Percentiles rank a stretch among this genome's conserved stretches.
These are phyloP conservation scores for Rhegmatorhina hoffmannsi DNA, from an alignment of 2,113 vertebrate species.

Conservation along the genomic window DNA sequence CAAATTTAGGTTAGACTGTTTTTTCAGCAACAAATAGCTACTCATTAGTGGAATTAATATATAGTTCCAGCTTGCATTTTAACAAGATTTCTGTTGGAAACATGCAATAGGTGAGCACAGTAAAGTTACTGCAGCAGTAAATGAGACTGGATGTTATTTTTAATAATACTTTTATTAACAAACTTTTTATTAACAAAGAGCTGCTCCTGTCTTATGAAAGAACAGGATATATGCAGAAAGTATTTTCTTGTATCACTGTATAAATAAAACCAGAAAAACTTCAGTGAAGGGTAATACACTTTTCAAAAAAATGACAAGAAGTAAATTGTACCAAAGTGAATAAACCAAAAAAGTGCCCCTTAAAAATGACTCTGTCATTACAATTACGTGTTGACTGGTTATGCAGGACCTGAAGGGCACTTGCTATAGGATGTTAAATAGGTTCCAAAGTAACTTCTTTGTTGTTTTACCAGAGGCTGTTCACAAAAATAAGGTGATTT, in stretches of 20 bases:
- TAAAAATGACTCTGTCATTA: slow-evolving; percentile 73
- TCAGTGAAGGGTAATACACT: neutral
- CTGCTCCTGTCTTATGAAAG: neutral
- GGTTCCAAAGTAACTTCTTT: neutral
- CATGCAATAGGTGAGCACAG: neutral
- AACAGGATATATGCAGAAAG: neutral
- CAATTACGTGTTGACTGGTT: slow-evolving; percentile 65
- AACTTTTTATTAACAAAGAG: neutral
- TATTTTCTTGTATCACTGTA: neutral
- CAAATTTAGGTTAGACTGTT: slow-evolving; percentile 5
- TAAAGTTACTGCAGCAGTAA: neutral
- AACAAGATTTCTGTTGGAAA: slow-evolving; percentile 3
- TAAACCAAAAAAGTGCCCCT: slow-evolving; percentile 71
- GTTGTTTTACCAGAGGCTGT: slow-evolving; percentile 51
- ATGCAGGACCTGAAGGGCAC: slow-evolving; percentile 38
- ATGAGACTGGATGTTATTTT: neutral
- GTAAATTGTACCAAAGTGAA: slow-evolving; percentile 67
- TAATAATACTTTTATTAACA: neutral
- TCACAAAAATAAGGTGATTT: slow-evolving; percentile 19
- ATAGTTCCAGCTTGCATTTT: neutral
- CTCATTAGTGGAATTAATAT: neutral
- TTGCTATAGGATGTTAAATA: slow-evolving; percentile 6
- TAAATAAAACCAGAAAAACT: neutral
- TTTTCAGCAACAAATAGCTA: slow-evolving; percentile 4
- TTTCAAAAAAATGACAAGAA: slow-evolving; percentile 57